Evolutionary conservation across 1,140 invertebrate genomes (phyloP), one percentile per base, ranked within the genome.

Genomic region (Bombus balteatus): DNA sequence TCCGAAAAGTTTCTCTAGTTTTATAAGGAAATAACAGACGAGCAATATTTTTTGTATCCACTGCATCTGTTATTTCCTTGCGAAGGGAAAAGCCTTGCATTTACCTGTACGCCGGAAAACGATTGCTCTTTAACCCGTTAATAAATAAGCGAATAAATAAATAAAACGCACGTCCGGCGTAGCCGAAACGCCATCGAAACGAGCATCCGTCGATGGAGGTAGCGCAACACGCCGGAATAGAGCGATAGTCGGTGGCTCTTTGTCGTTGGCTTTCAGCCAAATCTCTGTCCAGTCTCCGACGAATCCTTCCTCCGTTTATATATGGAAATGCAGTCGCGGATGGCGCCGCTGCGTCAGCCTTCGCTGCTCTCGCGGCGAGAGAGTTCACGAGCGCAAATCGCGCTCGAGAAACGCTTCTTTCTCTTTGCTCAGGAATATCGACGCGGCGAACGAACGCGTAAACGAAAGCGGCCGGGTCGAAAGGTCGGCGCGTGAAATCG

Each of bases 261-360:
- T n/a, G 57, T 76, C 78, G 71, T 83, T 92, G 91, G 89, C 89
- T 68, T 53, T 34, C 59, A 66, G 92, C 92, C 91, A 92, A 86
- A 84, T 74, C 80, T 75, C 84, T 68, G 71, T 65, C 88, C 88
- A 88, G 88, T 87, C 82, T 86, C 47, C 65, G 71, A 83, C 73
- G 85, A 90, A 91, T 86, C 84, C 81, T 87, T 85, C 71, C 91
- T 86, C 71, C 91, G 89, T 92, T 92, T 92, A 90, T 91, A 87
- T 91, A 92, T 92, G 92, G 89, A 93, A 93, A 93, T 93, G 87
- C 81, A 81, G 74, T 82, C 70, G 57, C 73, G 68, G 75, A 71
- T 39, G 81, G 13, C 59, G 71, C n/a, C 75, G 66, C 28, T 15
- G 77, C 76, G 41, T 47, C 75, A 65, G 53, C 41, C 43, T 74